Base-by-base conservation (phyloP, 2,797 vertebrate genomes). In the Pygocentrus nattereri region DNA sequence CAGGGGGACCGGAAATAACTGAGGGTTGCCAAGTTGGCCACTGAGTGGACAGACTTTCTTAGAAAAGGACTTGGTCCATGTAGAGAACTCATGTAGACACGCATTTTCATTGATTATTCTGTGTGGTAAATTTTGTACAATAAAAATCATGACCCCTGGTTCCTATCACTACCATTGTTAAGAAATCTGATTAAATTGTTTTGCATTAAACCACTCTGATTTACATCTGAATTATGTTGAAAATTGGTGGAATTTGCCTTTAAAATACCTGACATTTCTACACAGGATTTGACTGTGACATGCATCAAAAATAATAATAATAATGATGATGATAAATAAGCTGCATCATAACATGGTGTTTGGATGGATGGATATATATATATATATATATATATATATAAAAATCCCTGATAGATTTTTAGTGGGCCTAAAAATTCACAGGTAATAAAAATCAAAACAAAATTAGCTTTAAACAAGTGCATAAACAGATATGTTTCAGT, bases 331-430 rank as follows among this genome's bases (percentile, higher is more conserved):
- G 11, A 54, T 6, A 84, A 72, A 74, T n/a, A 71, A 74, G 65
- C 44, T 38, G 16, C 41, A 62, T 23, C n/a, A 70, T 6, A 15
- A 30, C 6, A 38, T 2, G 47, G 50, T 30, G 47, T 34, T n/a
- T n/a, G n/a, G n/a, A 71, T 62, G 41, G 71, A 58, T 52, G 47
- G 69, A 62, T 25, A 76, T n/a, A n/a, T n/a, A n/a, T n/a, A n/a
- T n/a, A n/a, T n/a, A n/a, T n/a, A n/a, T n/a, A n/a, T n/a, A n/a
- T n/a, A n/a, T n/a, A n/a, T n/a, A n/a, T n/a, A n/a, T 31, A 72
- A 31, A 65, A 31, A 58, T 77, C 69, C 81, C 81, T 80, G 81
- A 85, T 68, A 54, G 27, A 77, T 62, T 38, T 61, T 54, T 11
- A 31, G 10, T 23, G 62, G 47, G 30, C 13, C 21, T 27, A 21